Evolutionary conservation across 2,797 vertebrate species (phyloP), one percentile per base, ranked within the genome.

Genomic region (Platyrinchus mystaceus): DNA sequence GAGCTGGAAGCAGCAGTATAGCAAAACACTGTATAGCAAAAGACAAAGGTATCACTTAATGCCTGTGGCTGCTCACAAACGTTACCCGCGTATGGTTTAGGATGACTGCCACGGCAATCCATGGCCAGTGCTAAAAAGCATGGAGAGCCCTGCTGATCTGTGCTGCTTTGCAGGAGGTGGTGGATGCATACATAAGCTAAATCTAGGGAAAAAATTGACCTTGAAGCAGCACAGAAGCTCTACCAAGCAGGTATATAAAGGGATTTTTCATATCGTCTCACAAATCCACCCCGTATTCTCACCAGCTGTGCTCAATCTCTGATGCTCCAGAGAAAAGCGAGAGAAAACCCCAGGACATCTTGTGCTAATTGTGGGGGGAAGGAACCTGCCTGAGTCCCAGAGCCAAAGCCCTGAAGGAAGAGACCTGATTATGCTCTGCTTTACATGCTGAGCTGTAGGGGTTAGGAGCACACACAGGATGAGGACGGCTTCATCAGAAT

Each of bases 341-440:
- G 64, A 87, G 71, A 55, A 90, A 90, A 28, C 85, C 91, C 30
- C 63, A 62, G 73, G 83, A 88, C 14, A 52, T 11, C 3, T 55
- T 1, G 5, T 2, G 16, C 53, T 95, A 94, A 94, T 75, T 95
- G 91, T 14, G 58, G 32, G 62, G 82, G 82, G 79, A 75, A 77
- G 30, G 47, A 94, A 90, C 30, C 62, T 75, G 62, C 83, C 62
- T 27, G 47, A 26, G 36, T 52, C 59, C 4, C 7, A 20, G 26
- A 90, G 63, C 32, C 56, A 58, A 84, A 86, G 66, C 79, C 79
- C 91, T 88, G 34, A 70, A 90, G 94, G 73, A 90, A 34, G 30
- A 96, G 83, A 88, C 39, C 89, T 88, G 91, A 92, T 95, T 94
- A 88, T 41, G 7, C n/a, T 88, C 69, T 68, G 36, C 76, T 85